These are phyloP conservation scores for Megalops atlanticus DNA, from an alignment of 2,113 vertebrate species.

Conservation along the genomic window DNA sequence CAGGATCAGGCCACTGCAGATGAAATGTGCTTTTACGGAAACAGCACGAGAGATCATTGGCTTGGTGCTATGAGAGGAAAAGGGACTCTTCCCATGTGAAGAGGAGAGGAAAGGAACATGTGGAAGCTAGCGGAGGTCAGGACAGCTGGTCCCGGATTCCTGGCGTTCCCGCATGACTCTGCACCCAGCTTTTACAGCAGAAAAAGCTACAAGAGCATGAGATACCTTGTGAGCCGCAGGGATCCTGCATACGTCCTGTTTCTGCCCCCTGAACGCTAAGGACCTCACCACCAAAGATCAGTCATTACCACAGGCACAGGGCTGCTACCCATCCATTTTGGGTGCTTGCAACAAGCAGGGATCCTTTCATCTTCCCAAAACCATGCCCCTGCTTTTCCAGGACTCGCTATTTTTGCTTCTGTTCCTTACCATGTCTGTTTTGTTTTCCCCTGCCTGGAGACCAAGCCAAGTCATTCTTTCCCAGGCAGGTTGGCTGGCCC, in stretches of 20 bases:
- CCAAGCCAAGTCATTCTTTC: constrained; percentile 7
- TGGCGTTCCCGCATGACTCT: constrained; percentile 60
- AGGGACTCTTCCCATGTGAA: background rate
- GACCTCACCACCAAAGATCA: constrained; percentile 13
- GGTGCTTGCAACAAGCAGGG: background rate
- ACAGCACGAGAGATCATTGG: too few species aligned
- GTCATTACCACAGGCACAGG: too few species aligned
- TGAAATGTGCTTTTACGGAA: too few species aligned
- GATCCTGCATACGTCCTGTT: constrained; percentile 36
- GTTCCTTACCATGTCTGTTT: too few species aligned
- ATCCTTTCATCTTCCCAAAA: constrained; percentile 21
- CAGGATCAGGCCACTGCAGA: too few species aligned
- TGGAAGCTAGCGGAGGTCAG: constrained; percentile 30
- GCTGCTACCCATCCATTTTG: background rate
- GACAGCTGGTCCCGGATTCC: constrained; percentile 76
- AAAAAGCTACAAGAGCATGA: constrained; percentile 37
- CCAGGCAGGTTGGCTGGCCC: background rate
- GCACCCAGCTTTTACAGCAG: constrained; percentile 36
- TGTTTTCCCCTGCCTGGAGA: background rate
- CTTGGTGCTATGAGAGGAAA: background rate
- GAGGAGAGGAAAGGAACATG: constrained; percentile 1
- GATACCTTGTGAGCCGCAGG: constrained; percentile 29
- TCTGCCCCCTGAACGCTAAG: constrained; percentile 53
- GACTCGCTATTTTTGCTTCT: too few species aligned
- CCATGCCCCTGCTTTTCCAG: background rate